Evolutionary conservation across 2,888 invertebrate species (phyloP).

Genomic region (Merodon equestris): DNA sequence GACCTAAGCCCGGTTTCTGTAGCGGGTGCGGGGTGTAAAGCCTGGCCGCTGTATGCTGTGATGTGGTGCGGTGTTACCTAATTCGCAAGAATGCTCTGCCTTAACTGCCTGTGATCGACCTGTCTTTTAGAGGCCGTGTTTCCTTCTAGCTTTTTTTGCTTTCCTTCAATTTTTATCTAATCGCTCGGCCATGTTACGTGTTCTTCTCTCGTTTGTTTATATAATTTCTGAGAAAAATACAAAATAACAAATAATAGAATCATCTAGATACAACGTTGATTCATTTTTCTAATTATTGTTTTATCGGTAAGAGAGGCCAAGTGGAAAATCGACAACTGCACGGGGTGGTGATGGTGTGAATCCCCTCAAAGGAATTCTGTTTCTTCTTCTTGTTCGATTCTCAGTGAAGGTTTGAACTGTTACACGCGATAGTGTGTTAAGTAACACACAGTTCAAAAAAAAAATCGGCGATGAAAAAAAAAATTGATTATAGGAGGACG

Average conservation of each 20-base stretch:
- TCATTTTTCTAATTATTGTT: conserved; percentile 62
- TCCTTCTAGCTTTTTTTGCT: conserved; percentile 26
- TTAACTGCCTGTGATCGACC: no score
- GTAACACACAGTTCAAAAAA: conserved; percentile 39
- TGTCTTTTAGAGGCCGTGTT: no score
- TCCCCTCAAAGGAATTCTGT: background rate
- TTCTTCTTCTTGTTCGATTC: background rate
- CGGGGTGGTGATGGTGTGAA: conserved; percentile 14
- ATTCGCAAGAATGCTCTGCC: conserved; percentile 19
- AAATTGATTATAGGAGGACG: conserved; percentile 44
- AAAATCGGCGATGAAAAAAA: conserved; percentile 14
- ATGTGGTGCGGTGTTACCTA: conserved; percentile 44
- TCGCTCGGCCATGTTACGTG: conserved; percentile 57
- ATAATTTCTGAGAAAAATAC: conserved; percentile 62
- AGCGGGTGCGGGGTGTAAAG: no score
- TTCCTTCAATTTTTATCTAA: conserved; percentile 56
- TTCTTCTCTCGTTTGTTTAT: conserved; percentile 56
- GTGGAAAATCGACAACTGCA: background rate
- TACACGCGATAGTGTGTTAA: conserved; percentile 65
- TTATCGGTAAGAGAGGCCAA: conserved; percentile 42
- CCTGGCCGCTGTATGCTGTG: no score
- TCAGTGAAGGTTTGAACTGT: conserved; percentile 49
- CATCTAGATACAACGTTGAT: conserved; percentile 64
- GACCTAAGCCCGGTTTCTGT: conserved; percentile 1
- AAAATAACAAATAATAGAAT: conserved; percentile 49